Base-by-base conservation (phyloP, 1,140 invertebrate species). In the Halesus radiatus region DNA sequence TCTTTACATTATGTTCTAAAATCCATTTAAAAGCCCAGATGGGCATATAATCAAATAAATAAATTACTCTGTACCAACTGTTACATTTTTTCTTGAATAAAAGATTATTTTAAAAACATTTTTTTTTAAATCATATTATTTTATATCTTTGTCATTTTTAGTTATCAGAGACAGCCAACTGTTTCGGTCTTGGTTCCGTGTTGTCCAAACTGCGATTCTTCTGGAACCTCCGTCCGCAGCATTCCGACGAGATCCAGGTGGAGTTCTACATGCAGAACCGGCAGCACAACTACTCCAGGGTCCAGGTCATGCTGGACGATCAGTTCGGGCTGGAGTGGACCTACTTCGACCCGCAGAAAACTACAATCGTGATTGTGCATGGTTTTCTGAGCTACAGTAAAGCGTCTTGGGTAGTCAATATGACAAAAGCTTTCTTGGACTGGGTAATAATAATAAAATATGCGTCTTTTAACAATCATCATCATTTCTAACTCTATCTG, bases 291-390 rank as follows among this genome's bases (percentile, higher is more conserved):
- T 22, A 81, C 0, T 22, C 58, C 1, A 85, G 86, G 8, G 85
- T 85, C 3, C 64, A 83, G 37, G 83, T 89, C 0, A 6, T 85
- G 0, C 45, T 85, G 3, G 91, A 90, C 8, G 78, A 88, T 0
- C 90, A 92, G 60, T 92, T 92, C 76, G 90, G 90, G n/a, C 81
- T 92, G 3, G 90, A 92, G 77, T 92, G 90, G 90, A 90, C 90
- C 1, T 89, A 91, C 78, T 92, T 90, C 83, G 83, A 88, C 22
- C 86, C 90, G 0, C 83, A 84, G 10, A 87, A 90, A 37, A 87
- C 83, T 32, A 92, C 91, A 0, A 84, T 91, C 13, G 80, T 92
- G 74, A 92, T 92, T 23, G 88, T 92, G 3, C 91, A 92, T 74
- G 91, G 91, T 0, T 92, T 92, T 84, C 87, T 92, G 86, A 91